A percentile compares a stretch with the other conserved stretches of the same genome.
These are phyloP conservation scores for Zoanthus sociatus DNA, from an alignment of 92 coral and sea anemone genomes.

Conservation along the genomic window DNA sequence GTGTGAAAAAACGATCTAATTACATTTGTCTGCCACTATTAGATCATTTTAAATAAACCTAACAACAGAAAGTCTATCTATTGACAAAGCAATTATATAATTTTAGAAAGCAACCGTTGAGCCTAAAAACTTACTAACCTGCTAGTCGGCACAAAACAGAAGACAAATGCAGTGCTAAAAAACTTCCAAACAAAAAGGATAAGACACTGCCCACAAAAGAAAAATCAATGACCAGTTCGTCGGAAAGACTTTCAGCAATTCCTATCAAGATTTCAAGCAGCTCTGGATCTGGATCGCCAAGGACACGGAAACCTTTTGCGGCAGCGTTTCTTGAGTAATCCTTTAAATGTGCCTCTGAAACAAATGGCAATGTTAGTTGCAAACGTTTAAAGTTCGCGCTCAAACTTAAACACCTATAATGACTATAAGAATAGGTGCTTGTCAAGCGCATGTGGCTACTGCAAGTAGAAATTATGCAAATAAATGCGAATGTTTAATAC, in stretches of 20 bases:
- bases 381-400: neutral
- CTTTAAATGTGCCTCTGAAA: neutral
- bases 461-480: no score
- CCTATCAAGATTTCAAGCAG: neutral
- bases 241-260: neutral
- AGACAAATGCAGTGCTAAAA: neutral
- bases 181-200: neutral
- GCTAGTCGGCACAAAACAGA: neutral
- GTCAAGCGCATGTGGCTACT: no score
- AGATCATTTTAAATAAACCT: no score
- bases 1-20: no score
- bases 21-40: no score
- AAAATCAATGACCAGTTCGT: neutral
- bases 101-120: no score
- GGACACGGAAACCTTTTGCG: neutral
- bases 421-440: no score
- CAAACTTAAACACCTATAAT: no score
- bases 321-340: neutral
- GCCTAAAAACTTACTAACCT: neutral
- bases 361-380: neutral
- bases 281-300: constrained; percentile 10
- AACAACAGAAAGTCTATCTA: no score
- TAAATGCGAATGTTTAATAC: no score
- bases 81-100: no score
- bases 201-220: neutral